These are phyloP conservation scores for Lordiphosa andalusiaca DNA, from an alignment of 2,888 invertebrate genomes.

Conservation along the genomic window DNA sequence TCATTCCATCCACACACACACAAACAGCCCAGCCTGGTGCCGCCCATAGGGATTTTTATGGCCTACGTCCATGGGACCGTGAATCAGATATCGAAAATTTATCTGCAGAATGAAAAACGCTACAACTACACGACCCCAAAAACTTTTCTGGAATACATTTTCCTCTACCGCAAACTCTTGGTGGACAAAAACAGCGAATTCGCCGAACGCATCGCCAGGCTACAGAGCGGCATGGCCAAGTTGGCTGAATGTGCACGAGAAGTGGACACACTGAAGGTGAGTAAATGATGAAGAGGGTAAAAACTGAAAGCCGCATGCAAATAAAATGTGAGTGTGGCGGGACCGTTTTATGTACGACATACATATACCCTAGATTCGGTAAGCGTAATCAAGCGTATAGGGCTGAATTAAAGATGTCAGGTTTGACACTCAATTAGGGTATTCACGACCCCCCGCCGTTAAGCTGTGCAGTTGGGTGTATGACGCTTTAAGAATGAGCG, in stretches of 20 bases:
- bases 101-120: conserved; percentile 91
- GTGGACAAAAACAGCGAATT: conserved; percentile 86
- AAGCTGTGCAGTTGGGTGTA: too few relatives aligned
- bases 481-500: too few relatives aligned
- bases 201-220: conserved; percentile 87
- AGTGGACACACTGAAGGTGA: conserved; percentile 91
- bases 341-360: not conserved
- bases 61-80: conserved; percentile 94
- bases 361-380: too few relatives aligned
- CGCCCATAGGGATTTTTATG: conserved; percentile 93
- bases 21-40: conserved; percentile 83
- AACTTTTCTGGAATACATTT: conserved; percentile 97
- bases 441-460: too few relatives aligned
- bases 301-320: conserved; percentile 15
- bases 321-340: conserved; percentile 25
- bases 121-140: conserved; percentile 99
- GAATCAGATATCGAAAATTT: conserved; percentile 90
- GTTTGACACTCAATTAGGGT: too few relatives aligned
- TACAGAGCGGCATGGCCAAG: conserved; percentile 94
- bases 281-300: conserved; percentile 33
- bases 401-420: too few relatives aligned
- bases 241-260: conserved; percentile 92
- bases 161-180: conserved; percentile 88
- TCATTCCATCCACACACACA: not conserved
- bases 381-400: too few relatives aligned